phyloP scores from a whole-genome alignment of 2,113 vertebrate species.

The Gymnorhina tibicen region DNA sequence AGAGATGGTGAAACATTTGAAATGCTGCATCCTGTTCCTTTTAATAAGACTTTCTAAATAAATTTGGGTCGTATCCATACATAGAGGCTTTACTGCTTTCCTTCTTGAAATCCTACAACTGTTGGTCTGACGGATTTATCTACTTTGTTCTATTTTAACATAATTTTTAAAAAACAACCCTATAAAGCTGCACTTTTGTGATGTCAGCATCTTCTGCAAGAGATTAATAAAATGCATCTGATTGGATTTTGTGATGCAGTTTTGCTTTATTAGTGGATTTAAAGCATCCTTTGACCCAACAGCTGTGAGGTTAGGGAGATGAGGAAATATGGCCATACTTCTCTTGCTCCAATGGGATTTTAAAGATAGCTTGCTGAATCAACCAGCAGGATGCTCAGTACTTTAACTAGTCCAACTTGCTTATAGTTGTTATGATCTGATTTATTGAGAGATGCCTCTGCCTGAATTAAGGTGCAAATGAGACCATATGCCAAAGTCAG shows the following conservation, averaged over 20 bases:
- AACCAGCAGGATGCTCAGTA: background rate
- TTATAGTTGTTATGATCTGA: background rate
- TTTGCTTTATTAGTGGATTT: conserved; percentile 21
- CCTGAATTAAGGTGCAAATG: background rate
- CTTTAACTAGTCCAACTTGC: background rate
- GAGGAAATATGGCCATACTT: background rate
- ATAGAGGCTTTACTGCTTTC: background rate
- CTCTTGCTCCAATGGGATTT: background rate
- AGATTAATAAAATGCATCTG: background rate
- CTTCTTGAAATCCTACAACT: background rate
- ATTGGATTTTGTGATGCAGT: background rate
- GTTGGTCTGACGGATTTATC: conserved; percentile 3
- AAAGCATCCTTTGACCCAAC: conserved; percentile 28
- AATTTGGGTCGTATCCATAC: background rate
- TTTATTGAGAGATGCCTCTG: background rate
- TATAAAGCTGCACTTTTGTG: background rate
- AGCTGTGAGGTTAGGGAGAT: background rate
- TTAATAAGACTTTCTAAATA: conserved; percentile 25
- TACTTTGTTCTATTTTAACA: background rate
- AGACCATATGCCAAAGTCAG: background rate
- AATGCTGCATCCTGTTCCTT: conserved; percentile 30
- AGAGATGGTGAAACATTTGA: conserved; percentile 13
- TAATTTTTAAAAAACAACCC: background rate
- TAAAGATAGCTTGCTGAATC: background rate
- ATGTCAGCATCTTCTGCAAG: conserved; percentile 6